A percentile compares a stretch with the other conserved stretches of the same genome.
These are phyloP conservation scores for Onchidella celtica DNA, from an alignment of 2,888 invertebrate species.

Conservation along the genomic window DNA sequence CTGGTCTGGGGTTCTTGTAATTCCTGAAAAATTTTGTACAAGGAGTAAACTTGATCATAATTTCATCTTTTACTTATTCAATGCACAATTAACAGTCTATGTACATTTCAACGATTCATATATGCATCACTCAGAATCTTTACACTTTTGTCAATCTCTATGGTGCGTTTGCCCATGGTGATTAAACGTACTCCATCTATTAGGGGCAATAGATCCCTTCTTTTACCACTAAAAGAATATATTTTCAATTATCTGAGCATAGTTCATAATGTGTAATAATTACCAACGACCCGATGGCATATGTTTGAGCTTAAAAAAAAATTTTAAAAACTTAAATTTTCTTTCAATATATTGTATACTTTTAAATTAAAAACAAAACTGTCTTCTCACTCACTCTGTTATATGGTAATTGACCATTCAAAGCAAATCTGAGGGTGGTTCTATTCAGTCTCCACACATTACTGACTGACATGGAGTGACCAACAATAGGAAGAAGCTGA, in stretches of 20 bases:
- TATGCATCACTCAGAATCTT: not conserved
- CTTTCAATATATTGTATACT: no score
- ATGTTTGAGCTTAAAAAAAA: not conserved
- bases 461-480: constrained; percentile 88
- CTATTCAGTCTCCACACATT: constrained; percentile 97
- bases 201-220: no score
- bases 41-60: no score
- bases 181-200: no score
- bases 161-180: no score
- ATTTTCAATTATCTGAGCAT: no score
- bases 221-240: no score
- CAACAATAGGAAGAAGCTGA: constrained; percentile 95
- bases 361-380: no score
- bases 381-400: constrained; percentile 84
- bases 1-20: constrained; percentile 93
- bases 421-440: constrained; percentile 86
- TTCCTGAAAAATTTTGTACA: constrained; percentile 81
- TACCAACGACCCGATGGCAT: not conserved
- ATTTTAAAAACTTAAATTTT: not conserved
- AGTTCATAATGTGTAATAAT: not conserved
- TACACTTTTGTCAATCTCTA: not conserved
- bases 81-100: not conserved
- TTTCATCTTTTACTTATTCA: no score
- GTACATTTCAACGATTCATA: not conserved
- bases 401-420: constrained; percentile 92